Evolutionary conservation across 2,797 vertebrate species (phyloP), one percentile per base, ranked within the genome.

Genomic region (Gambelia wislizenii): DNA sequence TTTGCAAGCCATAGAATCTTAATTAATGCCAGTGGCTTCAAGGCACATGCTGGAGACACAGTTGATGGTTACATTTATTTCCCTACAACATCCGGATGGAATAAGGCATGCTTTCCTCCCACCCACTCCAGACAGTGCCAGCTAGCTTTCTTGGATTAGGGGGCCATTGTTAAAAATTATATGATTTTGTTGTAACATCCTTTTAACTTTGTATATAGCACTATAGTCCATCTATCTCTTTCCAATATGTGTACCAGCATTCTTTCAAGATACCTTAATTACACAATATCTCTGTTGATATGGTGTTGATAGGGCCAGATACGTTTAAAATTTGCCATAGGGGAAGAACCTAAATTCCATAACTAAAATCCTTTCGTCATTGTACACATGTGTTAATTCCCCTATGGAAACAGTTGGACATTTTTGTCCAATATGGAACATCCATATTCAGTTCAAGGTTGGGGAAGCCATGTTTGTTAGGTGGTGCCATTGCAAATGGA

Each of bases 1-100:
- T 97, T 97, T 96, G 96, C 96, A 97, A 97, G 95, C 96, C 93
- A 96, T 97, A 97, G 96, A 97, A 97, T 97, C 96, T 97, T 97
- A 97, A 97, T 97, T 97, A 97, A 97, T 97, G 96, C 93, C 95
- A 96, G 84, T 96, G 94, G 96, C 96, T 97, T 96, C 92, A 91
- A 97, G 97, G 96, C 96, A 96, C 91, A 95, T 88, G 93, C 94
- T 94, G 93, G 95, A 96, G 85, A 6, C 83, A 94, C 92, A 92
- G 92, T 96, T 95, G 94, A 96, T 95, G 92, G 90, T 93, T 93
- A n/a, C 95, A 93, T 96, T 96, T 96, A 89, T 95, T 96, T 97
- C 95, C 91, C 90, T 91, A 77, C 85, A 89, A 95, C 86, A 94
- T 93, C 84, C 90, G 94, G 90, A 93, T 92, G 0, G 44, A 93